phyloP scores from a whole-genome alignment of 1,140 invertebrate genomes.

The Pectinophora gossypiella region DNA sequence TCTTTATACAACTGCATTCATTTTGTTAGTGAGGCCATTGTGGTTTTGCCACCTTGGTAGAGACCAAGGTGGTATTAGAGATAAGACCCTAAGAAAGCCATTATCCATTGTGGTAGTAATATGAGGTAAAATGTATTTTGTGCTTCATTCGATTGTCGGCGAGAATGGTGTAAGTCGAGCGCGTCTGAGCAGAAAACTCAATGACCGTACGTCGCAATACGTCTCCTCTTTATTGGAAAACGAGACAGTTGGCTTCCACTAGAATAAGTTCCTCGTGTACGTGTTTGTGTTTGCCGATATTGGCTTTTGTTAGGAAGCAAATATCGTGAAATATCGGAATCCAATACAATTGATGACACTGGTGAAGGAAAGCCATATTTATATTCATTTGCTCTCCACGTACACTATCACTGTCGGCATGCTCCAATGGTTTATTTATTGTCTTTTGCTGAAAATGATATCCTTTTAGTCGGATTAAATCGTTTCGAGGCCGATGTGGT shows the following conservation, averaged over 20 bases:
- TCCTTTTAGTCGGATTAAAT: not conserved
- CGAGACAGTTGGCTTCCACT: conserved; percentile 57
- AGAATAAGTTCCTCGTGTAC: conserved; percentile 47
- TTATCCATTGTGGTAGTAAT: conserved; percentile 10
- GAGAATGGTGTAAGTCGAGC: conserved; percentile 21
- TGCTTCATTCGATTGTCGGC: conserved; percentile 27
- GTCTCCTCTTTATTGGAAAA: conserved; percentile 66
- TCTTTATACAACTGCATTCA: too few relatives aligned
- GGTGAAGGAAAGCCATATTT: not conserved
- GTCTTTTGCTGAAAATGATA: too few relatives aligned
- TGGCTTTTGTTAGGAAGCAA: conserved; percentile 48
- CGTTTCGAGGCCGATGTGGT: not conserved
- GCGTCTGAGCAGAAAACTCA: conserved; percentile 62
- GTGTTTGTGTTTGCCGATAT: conserved; percentile 49
- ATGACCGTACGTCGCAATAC: conserved; percentile 58
- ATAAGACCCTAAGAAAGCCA: not conserved
- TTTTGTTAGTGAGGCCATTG: too few relatives aligned
- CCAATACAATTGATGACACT: conserved; percentile 1
- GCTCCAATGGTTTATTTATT: not conserved
- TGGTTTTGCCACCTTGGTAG: too few relatives aligned
- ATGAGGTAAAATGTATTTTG: conserved; percentile 21
- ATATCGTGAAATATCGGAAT: conserved; percentile 38
- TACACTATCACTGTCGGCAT: not conserved
- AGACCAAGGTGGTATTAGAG: too few relatives aligned
- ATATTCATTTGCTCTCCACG: not conserved